Evolutionary conservation across 2,888 invertebrate genomes (phyloP), one percentile per base, ranked within the genome.

Genomic region (Alsophila aescularia): DNA sequence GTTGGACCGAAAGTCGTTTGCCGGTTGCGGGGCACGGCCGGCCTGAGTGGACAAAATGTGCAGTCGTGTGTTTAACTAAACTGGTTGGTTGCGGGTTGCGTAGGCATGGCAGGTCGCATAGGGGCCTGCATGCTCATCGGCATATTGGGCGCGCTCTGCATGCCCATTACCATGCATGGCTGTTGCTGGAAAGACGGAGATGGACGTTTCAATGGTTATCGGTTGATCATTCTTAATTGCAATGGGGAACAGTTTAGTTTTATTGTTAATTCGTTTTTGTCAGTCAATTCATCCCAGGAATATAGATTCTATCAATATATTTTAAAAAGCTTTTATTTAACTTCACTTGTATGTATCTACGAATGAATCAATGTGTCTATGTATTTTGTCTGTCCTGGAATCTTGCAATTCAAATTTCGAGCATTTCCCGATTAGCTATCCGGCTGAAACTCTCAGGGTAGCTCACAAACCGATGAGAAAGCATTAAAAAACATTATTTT

Each of bases 141-240:
- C 85, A 87, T 83, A 81, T 87, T 84, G 13, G 80, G 81, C 8
- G 83, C 72, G 27, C 86, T 81, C 12, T 71, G 75, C 87, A 90
- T 87, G 24, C 88, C 88, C 87, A 90, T 90, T 84, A 90, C 89
- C 90, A 91, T 84, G 75, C 78, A 77, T 77, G 87, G 87, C 81
- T 89, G 90, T 85, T 91, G 90, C 90, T 91, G 85, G 13, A 79
- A 79, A 53, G 50, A 56, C 6, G 36, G 45, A 51, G 21, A 55
- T 43, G 3, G 8, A 0, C 3, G 5, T 13, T 53, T 48, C 7
- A 32, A 12, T 12, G 3, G 10, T 15, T 16, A 16, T 21, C 8
- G n/a, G 7, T 18, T 32, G 5, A n/a, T n/a, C n/a, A n/a, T n/a
- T 27, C 13, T 32, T 13, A 2, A 32, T 37, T 18, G 18, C 2